Evolutionary conservation across 2,888 invertebrate genomes (phyloP), one percentile per base, ranked within the genome.

Genomic region (Lasius platythorax): DNA sequence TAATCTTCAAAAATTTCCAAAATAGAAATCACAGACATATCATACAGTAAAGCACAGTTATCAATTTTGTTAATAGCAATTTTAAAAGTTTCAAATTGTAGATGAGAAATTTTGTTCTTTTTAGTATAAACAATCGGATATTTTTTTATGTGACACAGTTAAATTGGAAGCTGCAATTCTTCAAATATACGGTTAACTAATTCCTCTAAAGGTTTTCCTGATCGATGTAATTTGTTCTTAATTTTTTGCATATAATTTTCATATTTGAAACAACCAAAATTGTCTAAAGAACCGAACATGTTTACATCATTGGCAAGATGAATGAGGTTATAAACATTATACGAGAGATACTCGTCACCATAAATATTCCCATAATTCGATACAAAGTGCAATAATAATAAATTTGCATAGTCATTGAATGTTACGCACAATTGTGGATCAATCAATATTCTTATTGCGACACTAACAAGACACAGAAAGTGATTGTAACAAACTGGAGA

Each of bases 211-310:
- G 68, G 50, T 30, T 50, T 50, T 3, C n/a, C 68, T 2, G 50
- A 50, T 50, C 9, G 68, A 23, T 23, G 23, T 4, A 68, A 28
- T 53, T 50, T 68, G 0, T 68, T 50, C 4, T 68, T 68, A 15
- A 70, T 70, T 50, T 53, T 70, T 53, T 30, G 50, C 68, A 53
- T 53, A 18, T 70, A 0, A 50, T 70, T 70, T 53, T 70, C 53
- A n/a, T n/a, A 53, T 33, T 70, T 70, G 6, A 70, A 70, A 33
- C 70, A 70, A 33, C 18, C 33, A 5, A 70, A 33, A n/a, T 70
- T 70, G 33, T 70, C 70, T 53, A 70, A 53, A 11, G 23, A 53
- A 53, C 53, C 33, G 6, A 68, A 68, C 1, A 0, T 50, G 18
- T 30, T 30, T 1, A 53, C 68, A 68, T 68, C 68, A 28, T 68